Percentiles rank a stretch among this genome's conserved stretches.
phyloP scores from a whole-genome alignment of 1,140 invertebrate genomes.

The Tenebrio molitor region DNA sequence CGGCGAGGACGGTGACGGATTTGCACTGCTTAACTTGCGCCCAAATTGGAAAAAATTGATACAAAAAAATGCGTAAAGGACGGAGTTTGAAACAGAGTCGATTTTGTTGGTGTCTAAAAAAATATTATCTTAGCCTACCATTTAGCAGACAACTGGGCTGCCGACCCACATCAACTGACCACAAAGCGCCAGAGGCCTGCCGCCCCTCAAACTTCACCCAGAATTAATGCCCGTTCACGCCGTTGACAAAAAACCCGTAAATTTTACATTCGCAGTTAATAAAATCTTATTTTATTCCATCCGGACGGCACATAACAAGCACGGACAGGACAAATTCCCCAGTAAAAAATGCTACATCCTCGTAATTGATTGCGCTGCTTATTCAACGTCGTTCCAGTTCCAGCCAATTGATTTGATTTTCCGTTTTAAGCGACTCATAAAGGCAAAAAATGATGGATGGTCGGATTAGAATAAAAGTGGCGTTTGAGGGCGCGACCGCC shows the following conservation, averaged over 20 bases:
- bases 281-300: background rate
- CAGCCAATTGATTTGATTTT: slow-evolving; percentile 9
- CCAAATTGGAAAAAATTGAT: too few species aligned
- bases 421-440: background rate
- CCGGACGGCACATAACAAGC: too few species aligned
- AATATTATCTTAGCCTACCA: slow-evolving; percentile 18
- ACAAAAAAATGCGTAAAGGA: too few species aligned
- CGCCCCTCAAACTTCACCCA: slow-evolving; percentile 1
- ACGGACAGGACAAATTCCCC: background rate
- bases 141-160: slow-evolving; percentile 16
- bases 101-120: background rate
- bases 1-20: too few species aligned
- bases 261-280: background rate
- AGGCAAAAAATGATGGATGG: slow-evolving; percentile 5
- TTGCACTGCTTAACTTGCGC: too few species aligned
- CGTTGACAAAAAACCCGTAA: background rate
- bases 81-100: background rate
- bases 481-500: too few species aligned
- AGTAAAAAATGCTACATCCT: background rate
- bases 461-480: slow-evolving; percentile 1
- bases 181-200: slow-evolving; percentile 3
- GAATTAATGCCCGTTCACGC: slow-evolving; percentile 22
- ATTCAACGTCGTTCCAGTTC: background rate
- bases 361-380: background rate
- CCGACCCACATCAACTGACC: slow-evolving; percentile 25